Conservation (phyloP, 2,113 vertebrate genomes). For the Alethe diademata region DNA sequence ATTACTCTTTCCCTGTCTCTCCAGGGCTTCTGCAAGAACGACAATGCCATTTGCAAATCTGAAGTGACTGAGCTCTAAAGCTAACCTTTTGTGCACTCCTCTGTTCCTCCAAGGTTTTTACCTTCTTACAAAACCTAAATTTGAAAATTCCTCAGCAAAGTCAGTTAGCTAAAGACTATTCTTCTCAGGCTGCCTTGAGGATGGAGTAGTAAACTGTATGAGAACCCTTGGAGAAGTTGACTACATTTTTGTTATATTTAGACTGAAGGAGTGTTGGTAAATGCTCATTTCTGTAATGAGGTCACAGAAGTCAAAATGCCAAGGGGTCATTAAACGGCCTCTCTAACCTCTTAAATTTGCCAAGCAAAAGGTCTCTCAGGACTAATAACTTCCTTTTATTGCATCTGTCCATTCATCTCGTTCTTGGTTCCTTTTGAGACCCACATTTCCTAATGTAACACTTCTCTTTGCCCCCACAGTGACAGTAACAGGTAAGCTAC, state of each 20-base stretch:
- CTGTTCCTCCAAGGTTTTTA: background rate
- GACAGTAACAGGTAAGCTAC: background rate
- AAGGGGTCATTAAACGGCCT: background rate
- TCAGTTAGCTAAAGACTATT: background rate
- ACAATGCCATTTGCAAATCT: slow-evolving; percentile 34
- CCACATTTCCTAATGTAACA: background rate
- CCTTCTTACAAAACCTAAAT: background rate
- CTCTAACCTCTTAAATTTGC: background rate
- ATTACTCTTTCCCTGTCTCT: slow-evolving; percentile 29
- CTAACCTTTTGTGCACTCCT: slow-evolving; percentile 1
- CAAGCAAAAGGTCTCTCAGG: background rate
- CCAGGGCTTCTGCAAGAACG: slow-evolving; percentile 22
- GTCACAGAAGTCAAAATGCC: background rate
- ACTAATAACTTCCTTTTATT: background rate
- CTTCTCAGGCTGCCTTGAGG: background rate
- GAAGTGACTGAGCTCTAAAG: background rate
- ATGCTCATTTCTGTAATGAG: background rate
- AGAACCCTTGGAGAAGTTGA: background rate
- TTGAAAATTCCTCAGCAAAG: background rate
- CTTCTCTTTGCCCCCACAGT: background rate
- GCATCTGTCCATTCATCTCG: background rate
- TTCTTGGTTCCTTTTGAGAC: background rate
- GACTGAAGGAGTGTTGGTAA: background rate
- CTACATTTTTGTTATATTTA: background rate
- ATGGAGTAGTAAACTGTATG: background rate